Evolutionary conservation across 1,140 invertebrate genomes (phyloP), one percentile per base, ranked within the genome.

Genomic region (Littorina saxatilis): DNA sequence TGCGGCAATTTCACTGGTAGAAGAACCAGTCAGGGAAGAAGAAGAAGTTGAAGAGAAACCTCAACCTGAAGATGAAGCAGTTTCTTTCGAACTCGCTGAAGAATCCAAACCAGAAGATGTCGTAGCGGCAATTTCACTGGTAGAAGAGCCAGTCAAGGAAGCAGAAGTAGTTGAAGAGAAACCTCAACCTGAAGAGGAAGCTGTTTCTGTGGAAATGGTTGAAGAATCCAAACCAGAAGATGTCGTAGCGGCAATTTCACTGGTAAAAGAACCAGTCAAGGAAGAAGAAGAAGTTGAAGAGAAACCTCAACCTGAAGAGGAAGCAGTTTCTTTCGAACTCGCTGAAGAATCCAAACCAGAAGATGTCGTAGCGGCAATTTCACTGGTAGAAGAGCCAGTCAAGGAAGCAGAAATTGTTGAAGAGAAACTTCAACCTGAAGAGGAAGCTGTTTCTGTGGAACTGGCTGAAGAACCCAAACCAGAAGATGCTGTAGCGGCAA

Each of bases 401-500:
- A 77, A 81, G 66, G 77, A 76, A 55, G 39, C 68, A 72, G 40
- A 79, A 29, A 32, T 13, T 35, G 66, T 35, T 20, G 11, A n/a
- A 15, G 37, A 58, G 32, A 74, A 39, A 29, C 47, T 52, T 40
- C n/a, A 68, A 66, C 39, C 58, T 61, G 79, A 79, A 70, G 47
- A 80, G 37, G 68, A 74, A 55, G 68, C 61, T 39, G 81, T 79
- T 50, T 72, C 83, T 58, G 37, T 83, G 52, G 79, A 74, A 37
- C 80, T 82, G 75, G 81, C 83, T n/a, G 72, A 84, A n/a, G 73
- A 66, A 43, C 32, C 70, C 23, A 61, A 79, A 43, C 11, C 55
- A 0, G 84, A 82, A 47, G 83, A 84, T 72, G 74, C 84, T 66
- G 70, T 66, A 23, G 52, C 37, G 32, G 81, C 80, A 82, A 47